These are phyloP conservation scores for Trachelus troglodyta DNA, from an alignment of 2,888 invertebrate genomes.

Conservation along the genomic window DNA sequence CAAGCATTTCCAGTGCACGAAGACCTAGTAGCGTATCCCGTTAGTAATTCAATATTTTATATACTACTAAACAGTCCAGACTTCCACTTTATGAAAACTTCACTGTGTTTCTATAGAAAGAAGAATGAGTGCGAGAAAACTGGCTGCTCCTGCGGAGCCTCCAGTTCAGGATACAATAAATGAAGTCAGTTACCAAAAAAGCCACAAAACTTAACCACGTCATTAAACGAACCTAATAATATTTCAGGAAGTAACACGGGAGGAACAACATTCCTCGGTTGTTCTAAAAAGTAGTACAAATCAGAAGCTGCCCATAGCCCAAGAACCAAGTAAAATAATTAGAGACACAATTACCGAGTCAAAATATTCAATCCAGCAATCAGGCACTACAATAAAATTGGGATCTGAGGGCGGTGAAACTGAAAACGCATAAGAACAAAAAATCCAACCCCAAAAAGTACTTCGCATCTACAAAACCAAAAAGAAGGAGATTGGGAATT, in stretches of 20 bases:
- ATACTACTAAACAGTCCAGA: not conserved
- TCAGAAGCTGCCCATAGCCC: not conserved
- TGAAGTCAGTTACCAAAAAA: not conserved
- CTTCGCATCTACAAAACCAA: not conserved
- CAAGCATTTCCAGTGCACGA: not conserved
- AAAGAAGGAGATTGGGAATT: not conserved
- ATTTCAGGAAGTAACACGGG: not conserved
- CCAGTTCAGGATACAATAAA: not conserved
- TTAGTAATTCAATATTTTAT: not conserved
- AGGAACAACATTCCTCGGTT: not conserved
- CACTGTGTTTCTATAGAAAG: not conserved
- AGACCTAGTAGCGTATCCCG: not conserved
- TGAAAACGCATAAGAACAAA: not conserved
- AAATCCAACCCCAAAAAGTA: not conserved
- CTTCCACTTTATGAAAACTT: not conserved
- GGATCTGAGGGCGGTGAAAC: not conserved
- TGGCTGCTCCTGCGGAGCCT: not conserved
- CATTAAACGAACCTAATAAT: not conserved
- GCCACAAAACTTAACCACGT: not conserved
- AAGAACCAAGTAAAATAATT: not conserved
- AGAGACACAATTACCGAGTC: not conserved
- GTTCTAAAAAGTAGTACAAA: not conserved
- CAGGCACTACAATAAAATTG: too few relatives aligned
- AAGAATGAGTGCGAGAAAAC: not conserved
- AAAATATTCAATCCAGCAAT: too few relatives aligned